Percentiles rank a stretch among this genome's conserved stretches.
Conservation (phyloP, 1,140 invertebrate genomes). For the Drosophila simulans region DNA sequence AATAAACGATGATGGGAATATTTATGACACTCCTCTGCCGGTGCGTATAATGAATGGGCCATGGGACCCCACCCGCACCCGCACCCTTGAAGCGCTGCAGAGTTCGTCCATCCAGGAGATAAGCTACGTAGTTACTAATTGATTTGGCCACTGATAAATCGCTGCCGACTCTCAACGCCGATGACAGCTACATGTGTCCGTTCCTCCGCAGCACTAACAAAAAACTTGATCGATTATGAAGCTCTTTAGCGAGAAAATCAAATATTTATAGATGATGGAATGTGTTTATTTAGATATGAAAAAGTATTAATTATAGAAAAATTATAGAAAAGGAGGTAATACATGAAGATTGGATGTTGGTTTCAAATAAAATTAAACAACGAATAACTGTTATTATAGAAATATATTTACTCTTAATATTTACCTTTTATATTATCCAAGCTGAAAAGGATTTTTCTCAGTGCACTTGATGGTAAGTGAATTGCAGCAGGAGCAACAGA, state of each 20-base stretch:
- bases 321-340: no score
- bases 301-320: background rate
- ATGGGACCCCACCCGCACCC: conserved; percentile 15
- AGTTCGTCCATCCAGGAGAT: conserved; percentile 26
- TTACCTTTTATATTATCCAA: background rate
- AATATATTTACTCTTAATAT: background rate
- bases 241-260: no score
- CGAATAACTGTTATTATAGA: no score
- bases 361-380: no score
- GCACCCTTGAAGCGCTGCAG: background rate
- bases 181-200: conserved; percentile 68
- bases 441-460: background rate
- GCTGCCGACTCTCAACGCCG: conserved; percentile 52
- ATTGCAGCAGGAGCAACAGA: conserved; percentile 16
- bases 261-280: background rate
- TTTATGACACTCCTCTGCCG: conserved; percentile 78
- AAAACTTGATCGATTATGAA: conserved; percentile 12
- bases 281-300: background rate
- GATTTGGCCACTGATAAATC: conserved; percentile 78
- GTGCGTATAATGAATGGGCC: conserved; percentile 80
- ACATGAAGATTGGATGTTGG: no score
- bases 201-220: conserved; percentile 19
- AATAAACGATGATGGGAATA: conserved; percentile 83
- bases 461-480: conserved; percentile 2
- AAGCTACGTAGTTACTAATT: conserved; percentile 80